Percentiles rank a stretch among this genome's conserved stretches.
These are phyloP conservation scores for Aphaenogaster ashmeadi DNA, from an alignment of 1,140 invertebrate species.

Conservation along the genomic window DNA sequence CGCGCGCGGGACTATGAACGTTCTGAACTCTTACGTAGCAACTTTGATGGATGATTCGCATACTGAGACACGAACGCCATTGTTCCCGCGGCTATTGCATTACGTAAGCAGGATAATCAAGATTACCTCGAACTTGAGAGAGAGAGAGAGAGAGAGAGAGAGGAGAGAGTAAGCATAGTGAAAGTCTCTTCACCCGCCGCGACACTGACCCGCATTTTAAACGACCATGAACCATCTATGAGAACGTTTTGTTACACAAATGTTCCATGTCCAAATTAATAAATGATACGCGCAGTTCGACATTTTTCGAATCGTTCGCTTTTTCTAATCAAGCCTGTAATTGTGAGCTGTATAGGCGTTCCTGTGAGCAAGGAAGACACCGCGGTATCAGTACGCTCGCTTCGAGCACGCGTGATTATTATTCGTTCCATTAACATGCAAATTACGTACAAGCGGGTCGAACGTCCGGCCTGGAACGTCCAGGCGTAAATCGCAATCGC, in stretches of 20 bases:
- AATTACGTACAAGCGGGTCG: conserved; percentile 32
- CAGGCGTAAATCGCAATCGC: conserved; percentile 44
- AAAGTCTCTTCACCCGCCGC: conserved; percentile 61
- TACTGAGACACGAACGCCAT: conserved; percentile 8
- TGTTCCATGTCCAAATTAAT: background rate
- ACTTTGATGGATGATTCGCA: background rate
- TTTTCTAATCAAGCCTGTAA: background rate
- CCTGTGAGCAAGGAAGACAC: background rate
- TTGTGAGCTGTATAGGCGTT: background rate
- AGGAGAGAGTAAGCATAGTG: conserved; percentile 45
- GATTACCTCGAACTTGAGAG: conserved; percentile 46
- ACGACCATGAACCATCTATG: conserved; percentile 61
- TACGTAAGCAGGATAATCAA: conserved; percentile 25
- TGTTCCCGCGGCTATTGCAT: conserved; percentile 13
- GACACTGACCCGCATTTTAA: conserved; percentile 69
- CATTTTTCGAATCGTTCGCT: background rate
- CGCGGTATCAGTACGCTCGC: conserved; percentile 20
- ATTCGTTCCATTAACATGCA: conserved; percentile 64
- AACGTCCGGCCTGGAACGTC: conserved; percentile 13
- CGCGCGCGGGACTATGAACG: background rate
- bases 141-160: too few relatives aligned
- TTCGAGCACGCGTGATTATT: conserved; percentile 47
- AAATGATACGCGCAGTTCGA: background rate
- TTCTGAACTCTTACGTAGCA: background rate
- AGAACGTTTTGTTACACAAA: conserved; percentile 34